A percentile compares a stretch with the other conserved stretches of the same genome.
Evolutionary conservation across 2,113 vertebrate genomes (phyloP).

Genomic region (Naja naja): DNA sequence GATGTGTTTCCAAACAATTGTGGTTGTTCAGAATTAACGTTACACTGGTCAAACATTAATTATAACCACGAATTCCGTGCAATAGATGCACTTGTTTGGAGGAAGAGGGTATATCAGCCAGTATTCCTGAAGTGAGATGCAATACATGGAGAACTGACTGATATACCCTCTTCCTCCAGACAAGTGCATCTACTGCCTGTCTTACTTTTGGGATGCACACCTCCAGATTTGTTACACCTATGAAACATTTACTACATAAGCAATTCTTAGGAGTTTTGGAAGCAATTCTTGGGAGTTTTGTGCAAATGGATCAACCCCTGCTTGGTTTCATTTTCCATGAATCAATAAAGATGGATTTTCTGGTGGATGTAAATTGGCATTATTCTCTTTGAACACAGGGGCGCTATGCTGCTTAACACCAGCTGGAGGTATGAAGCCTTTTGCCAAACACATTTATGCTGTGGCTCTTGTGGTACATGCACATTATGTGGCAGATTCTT

Average conservation of each 20-base stretch:
- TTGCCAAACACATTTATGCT: constrained; percentile 8
- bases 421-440: background rate
- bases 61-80: background rate
- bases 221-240: background rate
- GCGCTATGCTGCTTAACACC: background rate
- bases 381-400: background rate
- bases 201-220: background rate
- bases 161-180: background rate
- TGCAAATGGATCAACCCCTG: background rate
- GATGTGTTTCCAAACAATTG: background rate
- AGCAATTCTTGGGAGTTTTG: background rate
- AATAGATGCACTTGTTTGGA: too few relatives aligned
- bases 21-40: background rate
- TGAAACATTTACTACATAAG: background rate
- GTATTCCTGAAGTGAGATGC: background rate
- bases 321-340: background rate
- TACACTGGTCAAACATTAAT: background rate
- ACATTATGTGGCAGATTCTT: background rate
- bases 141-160: background rate
- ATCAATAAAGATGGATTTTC: background rate
- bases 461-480: background rate
- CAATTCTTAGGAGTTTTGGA: background rate
- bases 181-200: background rate
- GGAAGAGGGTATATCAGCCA: too few relatives aligned
- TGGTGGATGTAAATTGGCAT: constrained; percentile 7